phyloP scores from a whole-genome alignment of 2,888 invertebrate genomes.

The Campaea margaritaria region DNA sequence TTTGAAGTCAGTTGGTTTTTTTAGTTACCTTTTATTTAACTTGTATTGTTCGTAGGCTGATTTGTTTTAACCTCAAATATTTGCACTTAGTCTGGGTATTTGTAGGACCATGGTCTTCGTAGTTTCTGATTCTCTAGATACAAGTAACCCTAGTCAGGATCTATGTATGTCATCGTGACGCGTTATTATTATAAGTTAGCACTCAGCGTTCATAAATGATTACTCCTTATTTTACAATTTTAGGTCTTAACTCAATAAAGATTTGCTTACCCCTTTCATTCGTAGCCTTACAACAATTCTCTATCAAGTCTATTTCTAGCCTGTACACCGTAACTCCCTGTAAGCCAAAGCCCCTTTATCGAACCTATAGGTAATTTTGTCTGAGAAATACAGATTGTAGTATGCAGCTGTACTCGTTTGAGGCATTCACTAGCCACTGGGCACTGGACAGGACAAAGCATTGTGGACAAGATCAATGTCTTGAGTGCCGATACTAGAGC shows the following conservation, averaged over 20 bases:
- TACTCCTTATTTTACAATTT: background rate
- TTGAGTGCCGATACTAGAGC: conserved; percentile 59
- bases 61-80: no score
- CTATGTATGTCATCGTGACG: no score
- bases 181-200: no score
- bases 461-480: conserved; percentile 76
- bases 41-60: no score
- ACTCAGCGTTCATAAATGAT: no score
- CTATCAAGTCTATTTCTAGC: background rate
- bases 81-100: no score
- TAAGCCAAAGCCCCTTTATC: conserved; percentile 5
- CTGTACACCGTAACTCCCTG: background rate
- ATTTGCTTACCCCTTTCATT: background rate
- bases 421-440: conserved; percentile 61
- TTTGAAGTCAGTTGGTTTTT: no score
- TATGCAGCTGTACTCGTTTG: conserved; percentile 62
- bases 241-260: background rate
- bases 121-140: no score
- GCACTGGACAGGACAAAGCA: conserved; percentile 70
- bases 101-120: no score
- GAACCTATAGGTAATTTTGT: conserved; percentile 48
- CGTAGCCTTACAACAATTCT: background rate
- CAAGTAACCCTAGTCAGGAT: no score
- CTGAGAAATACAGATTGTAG: conserved; percentile 63
- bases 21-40: no score